Evolutionary conservation across 2,797 vertebrate species (phyloP), one percentile per base, ranked within the genome.

Genomic region (Eupleurogrammus muticus): DNA sequence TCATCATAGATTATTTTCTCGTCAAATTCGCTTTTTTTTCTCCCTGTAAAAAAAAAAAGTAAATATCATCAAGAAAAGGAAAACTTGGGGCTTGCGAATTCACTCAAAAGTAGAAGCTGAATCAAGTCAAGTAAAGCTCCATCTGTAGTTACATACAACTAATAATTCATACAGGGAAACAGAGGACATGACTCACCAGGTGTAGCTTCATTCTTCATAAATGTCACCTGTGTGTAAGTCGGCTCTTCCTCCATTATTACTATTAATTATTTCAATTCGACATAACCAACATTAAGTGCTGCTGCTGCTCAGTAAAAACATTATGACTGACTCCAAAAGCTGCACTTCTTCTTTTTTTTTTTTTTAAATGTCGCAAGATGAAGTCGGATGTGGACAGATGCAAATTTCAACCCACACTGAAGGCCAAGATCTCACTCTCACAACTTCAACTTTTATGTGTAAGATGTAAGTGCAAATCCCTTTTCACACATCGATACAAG

Each of bases 241-340:
- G 89, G 16, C 9, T 92, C 89, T 7, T 85, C 86, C 21, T 82
- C 86, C 89, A 91, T 86, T 1, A 9, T 49, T 21, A 35, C n/a
- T n/a, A n/a, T n/a, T n/a, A n/a, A n/a, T 44, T 34, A 7, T 42
- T 42, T 42, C 38, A 7, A 3, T 40, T 24, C 2, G 17, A 28
- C 11, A 20, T 16, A 16, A 28, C 3, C 61, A 4, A 0, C 1
- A 0, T 2, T 0, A 20, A 10, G 17, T 19, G 36, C 0, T 4
- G 9, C 28, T 28, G 28, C 28, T 32, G 14, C 2, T 42, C 12
- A 14, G 14, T 42, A 13, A 42, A 42, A 42, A 16, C 38, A 42
- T 2, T 4, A 5, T 5, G 9, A 6, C 8, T 9, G 16, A 9
- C 32, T 28, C 28, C n/a, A 42, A 8, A 16, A 38, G 9, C 3